Percentiles rank a stretch among this genome's conserved stretches.
Evolutionary conservation across 2,797 vertebrate species (phyloP).

Genomic region (Sparus aurata): DNA sequence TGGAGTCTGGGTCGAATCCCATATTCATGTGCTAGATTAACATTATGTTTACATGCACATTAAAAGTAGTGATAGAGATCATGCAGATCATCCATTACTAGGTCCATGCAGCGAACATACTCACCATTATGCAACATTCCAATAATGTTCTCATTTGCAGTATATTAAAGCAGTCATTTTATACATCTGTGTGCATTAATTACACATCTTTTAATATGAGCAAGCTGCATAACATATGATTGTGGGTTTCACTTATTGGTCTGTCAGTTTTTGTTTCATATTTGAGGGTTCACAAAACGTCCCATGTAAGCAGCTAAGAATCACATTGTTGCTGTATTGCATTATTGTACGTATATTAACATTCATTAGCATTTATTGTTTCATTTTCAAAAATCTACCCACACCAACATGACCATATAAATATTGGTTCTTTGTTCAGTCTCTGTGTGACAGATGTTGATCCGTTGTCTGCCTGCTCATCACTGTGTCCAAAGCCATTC

Average conservation of each 20-base stretch:
- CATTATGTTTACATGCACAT: neutral
- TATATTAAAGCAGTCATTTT: too few species aligned
- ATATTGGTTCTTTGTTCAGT: too few species aligned
- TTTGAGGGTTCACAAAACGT: constrained; percentile 1
- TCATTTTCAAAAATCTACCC: too few species aligned
- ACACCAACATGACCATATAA: too few species aligned
- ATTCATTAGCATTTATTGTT: neutral
- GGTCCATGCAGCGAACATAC: neutral
- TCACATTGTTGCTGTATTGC: neutral
- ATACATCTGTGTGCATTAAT: neutral
- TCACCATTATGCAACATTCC: neutral
- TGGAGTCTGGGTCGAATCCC: neutral
- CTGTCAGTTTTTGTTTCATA: neutral
- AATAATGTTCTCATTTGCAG: neutral
- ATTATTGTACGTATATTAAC: neutral
- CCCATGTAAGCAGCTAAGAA: neutral
- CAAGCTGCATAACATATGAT: too few species aligned
- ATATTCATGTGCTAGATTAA: neutral
- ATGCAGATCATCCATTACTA: neutral
- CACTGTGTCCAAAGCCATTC: too few species aligned
- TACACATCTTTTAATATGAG: neutral
- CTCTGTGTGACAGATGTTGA: too few species aligned
- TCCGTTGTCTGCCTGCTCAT: too few species aligned
- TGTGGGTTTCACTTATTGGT: neutral
- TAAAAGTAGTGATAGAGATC: neutral